These are phyloP conservation scores for Heliconius himera DNA, from an alignment of 1,140 invertebrate species.

Conservation along the genomic window DNA sequence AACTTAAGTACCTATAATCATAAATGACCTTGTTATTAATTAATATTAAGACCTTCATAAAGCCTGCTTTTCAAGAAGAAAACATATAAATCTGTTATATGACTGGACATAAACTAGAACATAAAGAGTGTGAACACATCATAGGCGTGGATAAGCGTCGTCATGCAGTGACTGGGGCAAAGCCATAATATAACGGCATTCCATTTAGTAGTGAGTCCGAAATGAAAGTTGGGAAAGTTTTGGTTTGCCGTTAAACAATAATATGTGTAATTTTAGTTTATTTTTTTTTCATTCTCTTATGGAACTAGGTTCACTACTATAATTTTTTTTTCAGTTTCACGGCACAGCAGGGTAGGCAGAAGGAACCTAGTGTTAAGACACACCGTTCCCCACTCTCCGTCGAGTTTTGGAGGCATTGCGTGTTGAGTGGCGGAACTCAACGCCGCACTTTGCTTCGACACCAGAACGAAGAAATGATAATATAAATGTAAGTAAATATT, in stretches of 20 bases:
- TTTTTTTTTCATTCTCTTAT: background rate
- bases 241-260: conserved; percentile 43
- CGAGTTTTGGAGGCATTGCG: too few species aligned
- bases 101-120: background rate
- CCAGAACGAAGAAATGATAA: too few species aligned
- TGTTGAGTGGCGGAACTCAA: too few species aligned
- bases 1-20: background rate
- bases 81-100: background rate
- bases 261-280: background rate
- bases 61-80: background rate
- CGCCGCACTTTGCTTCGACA: too few species aligned
- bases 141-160: conserved; percentile 56
- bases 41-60: background rate
- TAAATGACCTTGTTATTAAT: background rate
- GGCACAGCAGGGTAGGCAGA: too few species aligned
- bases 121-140: conserved; percentile 35
- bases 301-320: background rate
- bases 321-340: too few species aligned
- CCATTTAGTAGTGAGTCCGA: conserved; percentile 48
- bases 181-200: conserved; percentile 61
- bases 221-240: conserved; percentile 74
- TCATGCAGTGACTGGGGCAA: conserved; percentile 63
- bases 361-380: too few species aligned
- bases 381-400: too few species aligned
- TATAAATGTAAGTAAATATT: too few species aligned